These are phyloP conservation scores for Cordylochernes scorpioides DNA, from an alignment of 2,888 invertebrate species.

Conservation along the genomic window DNA sequence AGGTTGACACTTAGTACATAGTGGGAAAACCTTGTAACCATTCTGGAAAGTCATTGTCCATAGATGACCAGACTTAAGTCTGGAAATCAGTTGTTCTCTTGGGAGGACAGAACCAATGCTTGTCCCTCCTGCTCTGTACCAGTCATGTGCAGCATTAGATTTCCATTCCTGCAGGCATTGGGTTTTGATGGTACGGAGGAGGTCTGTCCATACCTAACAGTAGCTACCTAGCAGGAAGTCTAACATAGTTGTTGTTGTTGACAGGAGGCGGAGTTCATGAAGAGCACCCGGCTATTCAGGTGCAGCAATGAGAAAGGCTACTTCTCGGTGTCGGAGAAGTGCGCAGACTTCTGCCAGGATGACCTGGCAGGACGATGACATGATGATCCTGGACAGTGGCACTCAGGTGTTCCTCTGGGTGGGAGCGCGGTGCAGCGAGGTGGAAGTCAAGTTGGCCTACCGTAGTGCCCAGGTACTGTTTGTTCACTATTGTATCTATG, in stretches of 20 bases:
- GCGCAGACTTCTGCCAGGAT: slow-evolving; percentile 92
- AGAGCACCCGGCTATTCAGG: slow-evolving; percentile 71
- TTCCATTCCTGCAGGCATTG: too few species aligned
- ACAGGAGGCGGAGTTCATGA: slow-evolving; percentile 60
- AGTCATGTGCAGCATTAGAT: too few species aligned
- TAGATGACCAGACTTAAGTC: too few species aligned
- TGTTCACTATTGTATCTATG: neutral
- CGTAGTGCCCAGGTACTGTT: slow-evolving; percentile 72
- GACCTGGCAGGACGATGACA: slow-evolving; percentile 96
- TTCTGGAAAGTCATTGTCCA: too few species aligned
- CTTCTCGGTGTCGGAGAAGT: slow-evolving; percentile 95
- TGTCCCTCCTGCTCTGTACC: too few species aligned
- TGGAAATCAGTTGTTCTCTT: too few species aligned
- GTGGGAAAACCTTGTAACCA: too few species aligned
- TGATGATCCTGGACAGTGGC: slow-evolving; percentile 96
- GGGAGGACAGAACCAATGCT: too few species aligned
- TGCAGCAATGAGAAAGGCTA: slow-evolving; percentile 99
- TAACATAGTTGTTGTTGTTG: slow-evolving; percentile 4
- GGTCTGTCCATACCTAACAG: too few species aligned
- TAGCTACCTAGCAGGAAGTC: too few species aligned
- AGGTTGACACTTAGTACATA: too few species aligned
- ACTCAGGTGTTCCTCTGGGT: slow-evolving; percentile 94
- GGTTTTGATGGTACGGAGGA: too few species aligned
- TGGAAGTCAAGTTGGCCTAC: slow-evolving; percentile 91
- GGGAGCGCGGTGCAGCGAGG: slow-evolving; percentile 84